phyloP scores from a whole-genome alignment of 2,797 vertebrate species.

The Coracias cyanogaster region DNA sequence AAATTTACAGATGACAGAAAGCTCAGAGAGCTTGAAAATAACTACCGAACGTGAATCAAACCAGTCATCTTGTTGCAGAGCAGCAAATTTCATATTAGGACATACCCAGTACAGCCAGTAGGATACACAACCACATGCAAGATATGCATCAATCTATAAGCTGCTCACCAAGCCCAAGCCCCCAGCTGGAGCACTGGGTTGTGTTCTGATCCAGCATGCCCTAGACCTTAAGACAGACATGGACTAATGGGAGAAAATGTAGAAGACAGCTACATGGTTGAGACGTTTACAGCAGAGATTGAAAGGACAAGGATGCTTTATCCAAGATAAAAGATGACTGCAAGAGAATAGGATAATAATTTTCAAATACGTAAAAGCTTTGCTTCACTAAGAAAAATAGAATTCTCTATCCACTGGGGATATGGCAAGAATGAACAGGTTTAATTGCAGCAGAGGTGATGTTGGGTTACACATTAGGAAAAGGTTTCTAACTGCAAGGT shows the following conservation, averaged over 20 bases:
- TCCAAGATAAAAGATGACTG: neutral
- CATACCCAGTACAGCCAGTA: neutral
- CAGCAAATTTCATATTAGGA: neutral
- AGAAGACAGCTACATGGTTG: neutral
- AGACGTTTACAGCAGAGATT: neutral
- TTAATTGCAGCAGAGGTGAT: neutral
- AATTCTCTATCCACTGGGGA: neutral
- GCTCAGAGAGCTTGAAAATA: neutral
- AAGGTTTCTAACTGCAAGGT: neutral
- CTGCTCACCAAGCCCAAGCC: neutral
- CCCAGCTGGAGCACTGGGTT: neutral
- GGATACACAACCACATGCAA: neutral
- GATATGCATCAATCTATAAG: fast-evolving
- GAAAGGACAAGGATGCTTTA: neutral
- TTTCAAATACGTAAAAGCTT: neutral
- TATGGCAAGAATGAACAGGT: slow-evolving; percentile 28
- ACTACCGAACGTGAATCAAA: neutral
- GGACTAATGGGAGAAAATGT: neutral
- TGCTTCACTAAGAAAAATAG: neutral
- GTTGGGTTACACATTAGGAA: neutral
- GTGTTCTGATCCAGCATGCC: neutral
- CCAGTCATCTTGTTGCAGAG: neutral
- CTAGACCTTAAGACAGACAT: neutral
- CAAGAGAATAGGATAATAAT: neutral
- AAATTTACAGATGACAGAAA: slow-evolving; percentile 22